phyloP scores from a whole-genome alignment of 1,140 invertebrate species.

The Drosophila busckii region DNA sequence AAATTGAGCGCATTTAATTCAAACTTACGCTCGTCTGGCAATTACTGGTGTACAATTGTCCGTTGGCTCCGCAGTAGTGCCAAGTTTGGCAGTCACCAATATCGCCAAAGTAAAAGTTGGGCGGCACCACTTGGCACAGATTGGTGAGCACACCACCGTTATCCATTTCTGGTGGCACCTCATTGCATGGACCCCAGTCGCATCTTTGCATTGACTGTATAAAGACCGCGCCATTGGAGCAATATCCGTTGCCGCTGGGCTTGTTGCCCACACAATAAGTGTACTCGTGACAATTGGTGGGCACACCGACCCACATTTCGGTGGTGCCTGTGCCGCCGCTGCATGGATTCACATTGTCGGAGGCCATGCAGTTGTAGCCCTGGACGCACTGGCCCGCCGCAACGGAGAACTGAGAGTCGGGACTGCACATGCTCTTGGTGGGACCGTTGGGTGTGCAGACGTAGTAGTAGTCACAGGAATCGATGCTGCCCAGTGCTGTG shows the following conservation, averaged over 20 bases:
- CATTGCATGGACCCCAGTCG: slow-evolving; percentile 16
- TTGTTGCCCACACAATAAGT: slow-evolving; percentile 6
- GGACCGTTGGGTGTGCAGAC: slow-evolving; percentile 30
- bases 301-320: slow-evolving; percentile 18
- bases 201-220: not conserved
- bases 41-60: rapidly evolving
- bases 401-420: slow-evolving; percentile 13
- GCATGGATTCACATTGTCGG: too few species aligned
- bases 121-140: slow-evolving; percentile 33
- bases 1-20: not conserved
- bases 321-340: not conserved
- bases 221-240: not conserved
- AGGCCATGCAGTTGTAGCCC: slow-evolving; percentile 35
- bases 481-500: slow-evolving; percentile 38
- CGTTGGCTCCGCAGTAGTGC: slow-evolving; percentile 13
- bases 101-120: slow-evolving; percentile 30
- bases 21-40: slow-evolving; percentile 22
- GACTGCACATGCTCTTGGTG: slow-evolving; percentile 2
- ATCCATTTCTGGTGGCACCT: too few species aligned
- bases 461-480: slow-evolving; percentile 46
- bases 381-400: slow-evolving; percentile 18
- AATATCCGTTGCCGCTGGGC: not conserved
- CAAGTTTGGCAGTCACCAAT: slow-evolving; percentile 8
- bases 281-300: slow-evolving; percentile 30
- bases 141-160: not conserved